A percentile compares a stretch with the other conserved stretches of the same genome.
Evolutionary conservation across 2,113 vertebrate genomes (phyloP).

Genomic region (Aleadryas rufinucha): DNA sequence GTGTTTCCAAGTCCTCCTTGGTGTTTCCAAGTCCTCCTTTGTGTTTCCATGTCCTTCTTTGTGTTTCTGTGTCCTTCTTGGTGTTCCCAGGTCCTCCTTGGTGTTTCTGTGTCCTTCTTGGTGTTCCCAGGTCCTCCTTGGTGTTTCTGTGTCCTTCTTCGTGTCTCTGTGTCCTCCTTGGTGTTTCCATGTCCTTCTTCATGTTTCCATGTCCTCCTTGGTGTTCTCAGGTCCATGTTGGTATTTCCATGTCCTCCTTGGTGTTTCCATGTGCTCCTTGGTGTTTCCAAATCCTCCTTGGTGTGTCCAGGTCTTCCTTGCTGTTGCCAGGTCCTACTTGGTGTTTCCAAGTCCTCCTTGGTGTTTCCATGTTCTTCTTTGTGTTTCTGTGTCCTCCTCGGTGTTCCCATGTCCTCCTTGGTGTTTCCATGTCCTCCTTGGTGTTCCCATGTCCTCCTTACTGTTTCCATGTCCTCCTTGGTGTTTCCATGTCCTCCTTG

Average conservation of each 20-base stretch:
- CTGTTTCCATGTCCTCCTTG: rapidly evolving
- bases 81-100: rapidly evolving
- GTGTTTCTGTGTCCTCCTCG: too few relatives aligned
- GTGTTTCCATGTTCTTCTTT: too few relatives aligned
- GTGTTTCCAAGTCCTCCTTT: neutral
- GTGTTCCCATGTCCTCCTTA: neutral
- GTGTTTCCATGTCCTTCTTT: neutral
- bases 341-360: neutral
- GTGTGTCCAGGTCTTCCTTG: neutral
- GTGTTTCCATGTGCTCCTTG: rapidly evolving
- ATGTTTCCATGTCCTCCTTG: too few relatives aligned
- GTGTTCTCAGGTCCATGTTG: rapidly evolving
- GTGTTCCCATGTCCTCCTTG: too few relatives aligned
- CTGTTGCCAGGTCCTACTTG: too few relatives aligned
- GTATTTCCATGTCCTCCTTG: neutral
- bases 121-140: too few relatives aligned
- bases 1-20: neutral
- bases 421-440: neutral
- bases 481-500: rapidly evolving
- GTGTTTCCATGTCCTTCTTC: neutral
- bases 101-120: neutral
- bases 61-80: rapidly evolving
- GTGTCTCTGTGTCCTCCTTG: too few relatives aligned
- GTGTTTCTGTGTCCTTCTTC: too few relatives aligned
- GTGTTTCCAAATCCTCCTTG: neutral